Conservation (phyloP, 2,113 vertebrate genomes). For the Pelusios castaneus region DNA sequence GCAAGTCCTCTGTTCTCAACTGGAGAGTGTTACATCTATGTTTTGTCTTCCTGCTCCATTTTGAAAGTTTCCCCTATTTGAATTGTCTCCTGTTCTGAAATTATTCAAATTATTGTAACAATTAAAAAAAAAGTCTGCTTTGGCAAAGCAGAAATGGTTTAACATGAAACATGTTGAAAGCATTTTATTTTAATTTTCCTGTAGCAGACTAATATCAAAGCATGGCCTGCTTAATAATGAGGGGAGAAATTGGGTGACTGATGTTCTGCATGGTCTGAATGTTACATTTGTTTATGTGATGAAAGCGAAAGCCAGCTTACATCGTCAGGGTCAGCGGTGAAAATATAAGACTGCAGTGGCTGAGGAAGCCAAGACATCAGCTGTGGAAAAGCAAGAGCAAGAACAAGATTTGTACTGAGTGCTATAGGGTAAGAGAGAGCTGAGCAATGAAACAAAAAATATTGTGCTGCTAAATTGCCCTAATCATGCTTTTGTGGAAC, state of each 20-base stretch:
- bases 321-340: constrained; percentile 61
- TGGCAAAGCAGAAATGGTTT: constrained; percentile 57
- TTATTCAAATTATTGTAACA: background rate
- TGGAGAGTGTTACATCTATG: background rate
- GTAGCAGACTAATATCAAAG: constrained; percentile 43
- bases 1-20: accelerated
- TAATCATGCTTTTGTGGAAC: background rate
- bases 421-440: constrained; percentile 6
- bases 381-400: constrained; percentile 42
- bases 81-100: constrained; percentile 16
- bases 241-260: constrained; percentile 43
- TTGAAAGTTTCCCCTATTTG: background rate
- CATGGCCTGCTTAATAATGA: constrained; percentile 32
- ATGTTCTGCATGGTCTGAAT: constrained; percentile 66
- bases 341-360: constrained; percentile 33
- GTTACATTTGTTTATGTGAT: constrained; percentile 62
- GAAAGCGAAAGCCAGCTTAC: constrained; percentile 56
- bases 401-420: background rate
- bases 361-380: constrained; percentile 43
- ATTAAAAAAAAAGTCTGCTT: background rate
- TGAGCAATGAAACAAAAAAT: background rate
- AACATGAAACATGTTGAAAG: constrained; percentile 37
- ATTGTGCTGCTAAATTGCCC: background rate
- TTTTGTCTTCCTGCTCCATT: background rate
- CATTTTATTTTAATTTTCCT: constrained; percentile 51